These are phyloP conservation scores for Lasioglossum villosulum DNA, from an alignment of 2,888 invertebrate species.

Conservation along the genomic window DNA sequence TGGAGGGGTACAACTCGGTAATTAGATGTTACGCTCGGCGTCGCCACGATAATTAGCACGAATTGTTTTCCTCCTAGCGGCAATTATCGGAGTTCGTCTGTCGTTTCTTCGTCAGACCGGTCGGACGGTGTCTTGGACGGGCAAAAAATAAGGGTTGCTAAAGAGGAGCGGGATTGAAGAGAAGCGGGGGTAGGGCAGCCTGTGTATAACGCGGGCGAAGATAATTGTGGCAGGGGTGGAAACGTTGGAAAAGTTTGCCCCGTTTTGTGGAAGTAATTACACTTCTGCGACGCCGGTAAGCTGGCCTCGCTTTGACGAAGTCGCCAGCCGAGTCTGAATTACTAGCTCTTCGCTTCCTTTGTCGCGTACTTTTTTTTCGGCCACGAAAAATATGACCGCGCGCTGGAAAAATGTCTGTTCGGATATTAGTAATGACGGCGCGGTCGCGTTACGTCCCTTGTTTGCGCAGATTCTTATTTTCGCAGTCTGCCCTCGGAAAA, in stretches of 20 bases:
- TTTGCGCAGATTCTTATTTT: neutral
- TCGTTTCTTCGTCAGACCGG: slow-evolving; percentile 26
- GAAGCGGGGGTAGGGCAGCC: neutral
- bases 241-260: slow-evolving; percentile 36
- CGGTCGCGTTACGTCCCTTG: neutral
- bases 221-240: slow-evolving; percentile 39
- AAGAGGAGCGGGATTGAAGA: neutral
- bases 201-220: slow-evolving; percentile 32
- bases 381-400: neutral
- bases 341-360: neutral
- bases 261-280: slow-evolving; percentile 56
- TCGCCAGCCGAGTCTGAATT: slow-evolving; percentile 19
- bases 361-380: neutral
- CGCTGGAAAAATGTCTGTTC: neutral
- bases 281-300: slow-evolving; percentile 39
- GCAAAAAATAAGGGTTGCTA: slow-evolving; percentile 14
- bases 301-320: slow-evolving; percentile 24
- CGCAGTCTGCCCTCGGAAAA: neutral
- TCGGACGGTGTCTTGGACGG: slow-evolving; percentile 12
- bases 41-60: slow-evolving; percentile 72
- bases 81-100: slow-evolving; percentile 67
- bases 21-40: slow-evolving; percentile 69
- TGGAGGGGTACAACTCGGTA: slow-evolving; percentile 43
- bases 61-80: slow-evolving; percentile 71
- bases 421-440: neutral